Percentiles rank a stretch among this genome's conserved stretches.
Conservation (phyloP, 2,113 vertebrate genomes). For the Chelonoidis abingdonii region DNA sequence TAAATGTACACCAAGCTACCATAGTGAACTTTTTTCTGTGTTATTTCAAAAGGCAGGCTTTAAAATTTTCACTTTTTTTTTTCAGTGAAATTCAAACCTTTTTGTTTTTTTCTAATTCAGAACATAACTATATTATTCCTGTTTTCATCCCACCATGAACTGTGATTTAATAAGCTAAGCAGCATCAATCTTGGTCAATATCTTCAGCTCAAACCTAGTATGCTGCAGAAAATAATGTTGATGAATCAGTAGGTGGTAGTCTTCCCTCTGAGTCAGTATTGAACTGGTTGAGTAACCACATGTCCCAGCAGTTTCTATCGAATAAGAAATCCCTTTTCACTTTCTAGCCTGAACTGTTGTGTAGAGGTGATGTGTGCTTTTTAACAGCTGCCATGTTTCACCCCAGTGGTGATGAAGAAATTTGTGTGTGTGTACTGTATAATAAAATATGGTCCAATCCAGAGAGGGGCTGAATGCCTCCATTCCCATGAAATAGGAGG, state of each 20-base stretch:
- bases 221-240: not conserved
- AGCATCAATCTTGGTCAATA: not conserved
- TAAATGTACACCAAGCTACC: not conserved
- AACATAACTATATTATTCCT: not conserved
- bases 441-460: not conserved
- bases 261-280: not conserved
- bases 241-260: not conserved
- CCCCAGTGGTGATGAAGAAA: not conserved
- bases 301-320: not conserved
- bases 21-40: not conserved
- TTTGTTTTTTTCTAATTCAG: not conserved
- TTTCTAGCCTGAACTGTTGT: not conserved
- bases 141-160: rapidly evolving
- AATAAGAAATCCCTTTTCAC: rapidly evolving
- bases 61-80: not conserved
- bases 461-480: not conserved
- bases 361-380: not conserved
- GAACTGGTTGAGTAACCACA: not conserved
- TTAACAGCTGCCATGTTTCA: not conserved
- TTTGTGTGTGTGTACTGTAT: not conserved
- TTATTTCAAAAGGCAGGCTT: not conserved
- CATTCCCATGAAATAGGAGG: not conserved
- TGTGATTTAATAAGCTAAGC: not conserved
- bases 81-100: not conserved
- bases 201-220: not conserved